Percentiles rank a stretch among this genome's conserved stretches.
phyloP scores from a whole-genome alignment of 2,888 invertebrate species.

The Pandemis heparana region DNA sequence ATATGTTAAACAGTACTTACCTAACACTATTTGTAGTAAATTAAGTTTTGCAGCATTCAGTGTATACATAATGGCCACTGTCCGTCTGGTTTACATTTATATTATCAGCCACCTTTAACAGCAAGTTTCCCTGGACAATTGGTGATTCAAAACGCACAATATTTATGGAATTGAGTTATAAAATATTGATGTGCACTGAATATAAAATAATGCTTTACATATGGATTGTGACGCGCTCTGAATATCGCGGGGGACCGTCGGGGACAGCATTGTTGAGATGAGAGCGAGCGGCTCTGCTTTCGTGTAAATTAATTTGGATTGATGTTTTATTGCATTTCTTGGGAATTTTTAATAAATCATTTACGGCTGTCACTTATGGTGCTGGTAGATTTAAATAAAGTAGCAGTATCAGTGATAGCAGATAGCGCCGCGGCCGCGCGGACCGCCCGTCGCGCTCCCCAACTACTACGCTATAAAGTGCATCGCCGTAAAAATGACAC shows the following conservation, averaged over 20 bases:
- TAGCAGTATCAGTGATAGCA: slow-evolving; percentile 22
- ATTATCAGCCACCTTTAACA: not conserved
- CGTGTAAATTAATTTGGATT: slow-evolving; percentile 16
- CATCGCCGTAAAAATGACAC: slow-evolving; percentile 41
- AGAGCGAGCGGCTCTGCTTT: not conserved
- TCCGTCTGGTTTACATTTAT: slow-evolving; percentile 10
- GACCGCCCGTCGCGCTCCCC: slow-evolving; percentile 46
- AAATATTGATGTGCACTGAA: slow-evolving; percentile 18
- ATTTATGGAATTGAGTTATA: slow-evolving; percentile 24
- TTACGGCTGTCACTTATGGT: slow-evolving; percentile 18
- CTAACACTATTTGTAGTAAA: not conserved
- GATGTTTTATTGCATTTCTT: slow-evolving; percentile 12
- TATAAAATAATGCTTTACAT: slow-evolving; percentile 11
- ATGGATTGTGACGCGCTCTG: not conserved
- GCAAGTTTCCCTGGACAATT: not conserved
- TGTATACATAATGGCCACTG: not conserved
- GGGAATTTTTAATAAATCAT: slow-evolving; percentile 27
- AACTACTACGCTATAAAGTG: slow-evolving; percentile 41
- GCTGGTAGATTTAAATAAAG: slow-evolving; percentile 31
- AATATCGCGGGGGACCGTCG: not conserved
- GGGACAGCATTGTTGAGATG: not conserved
- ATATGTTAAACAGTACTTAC: not conserved
- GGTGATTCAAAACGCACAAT: slow-evolving; percentile 1
- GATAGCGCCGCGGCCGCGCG: slow-evolving; percentile 20
- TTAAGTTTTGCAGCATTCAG: not conserved